Evolutionary conservation across 1,140 invertebrate species (phyloP).

Genomic region (Trichonephila clavipes): DNA sequence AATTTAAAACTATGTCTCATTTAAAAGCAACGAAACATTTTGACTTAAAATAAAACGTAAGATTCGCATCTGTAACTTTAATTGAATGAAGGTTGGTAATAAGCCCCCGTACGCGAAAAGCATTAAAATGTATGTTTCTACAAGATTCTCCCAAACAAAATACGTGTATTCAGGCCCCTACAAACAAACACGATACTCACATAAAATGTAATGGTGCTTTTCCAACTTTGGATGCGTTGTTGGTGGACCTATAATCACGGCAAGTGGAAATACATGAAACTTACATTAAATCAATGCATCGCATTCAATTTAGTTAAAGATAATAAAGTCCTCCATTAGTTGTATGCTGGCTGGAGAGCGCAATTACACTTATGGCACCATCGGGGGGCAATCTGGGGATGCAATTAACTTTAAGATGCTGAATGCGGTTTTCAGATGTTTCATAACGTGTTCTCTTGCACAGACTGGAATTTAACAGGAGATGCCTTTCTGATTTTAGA

Average conservation of each 20-base stretch:
- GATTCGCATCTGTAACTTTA: neutral
- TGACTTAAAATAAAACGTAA: neutral
- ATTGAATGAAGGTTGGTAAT: neutral
- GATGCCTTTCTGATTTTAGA: no score
- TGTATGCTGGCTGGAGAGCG: neutral
- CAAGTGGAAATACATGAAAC: neutral
- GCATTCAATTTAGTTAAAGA: constrained; percentile 25
- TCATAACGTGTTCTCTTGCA: neutral
- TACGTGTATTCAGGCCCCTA: neutral
- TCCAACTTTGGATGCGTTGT: no score
- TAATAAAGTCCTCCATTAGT: constrained; percentile 8
- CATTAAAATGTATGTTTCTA: neutral
- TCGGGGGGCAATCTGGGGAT: neutral
- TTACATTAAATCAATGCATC: constrained; percentile 10
- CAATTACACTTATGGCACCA: neutral
- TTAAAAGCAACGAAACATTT: no score
- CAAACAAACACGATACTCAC: neutral
- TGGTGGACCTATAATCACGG: neutral
- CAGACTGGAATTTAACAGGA: neutral
- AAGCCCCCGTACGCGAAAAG: neutral
- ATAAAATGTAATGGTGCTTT: neutral
- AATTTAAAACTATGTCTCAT: no score
- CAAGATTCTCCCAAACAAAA: neutral
- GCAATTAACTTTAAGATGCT: neutral
- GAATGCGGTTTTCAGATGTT: neutral